Evolutionary conservation across 2,113 vertebrate genomes (phyloP), one percentile per base, ranked within the genome.

Genomic region (Nasalis larvatus): DNA sequence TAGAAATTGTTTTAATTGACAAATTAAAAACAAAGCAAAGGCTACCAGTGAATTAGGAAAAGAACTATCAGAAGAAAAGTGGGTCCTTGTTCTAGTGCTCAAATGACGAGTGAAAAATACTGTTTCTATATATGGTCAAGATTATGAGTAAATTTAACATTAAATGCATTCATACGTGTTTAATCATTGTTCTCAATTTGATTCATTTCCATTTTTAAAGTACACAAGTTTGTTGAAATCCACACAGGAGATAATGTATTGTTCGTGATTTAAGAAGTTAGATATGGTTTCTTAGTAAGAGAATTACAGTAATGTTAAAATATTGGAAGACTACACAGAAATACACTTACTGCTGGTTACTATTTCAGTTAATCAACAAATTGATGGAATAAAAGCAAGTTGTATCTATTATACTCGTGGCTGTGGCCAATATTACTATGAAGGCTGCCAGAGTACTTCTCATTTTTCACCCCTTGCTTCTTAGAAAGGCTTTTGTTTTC

Each of bases 351-450:
- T 68, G 92, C 86, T 97, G 30, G 74, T 82, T 96, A 95, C 97
- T 96, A 86, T 96, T 96, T 97, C 92, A 98, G 96, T 87, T 98
- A 96, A 97, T 97, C 97, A 96, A 86, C 90, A 93, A 82, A 97
- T 56, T 91, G 95, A 86, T 96, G 84, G 91, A 82, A 69, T 97
- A 83, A 97, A 87, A 98, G 93, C 93, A 84, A 71, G 85, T 95
- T 91, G 82, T 47, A 96, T 96, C 98, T 86, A 95, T 90, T 52
- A 77, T 49, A 40, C 40, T 54, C 35, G 20, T 6, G 47, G 84
- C 20, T 74, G n/a, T 3, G 23, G 32, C 77, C 60, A 66, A 37
- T 12, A 42, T 17, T 4, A 20, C 83, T 3, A 2, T 5, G 63
- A 47, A 88, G 81, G 77, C 71, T 82, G 42, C 87, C 42, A 17